phyloP scores from a whole-genome alignment of 1,140 invertebrate genomes.

The Radopholus similis region DNA sequence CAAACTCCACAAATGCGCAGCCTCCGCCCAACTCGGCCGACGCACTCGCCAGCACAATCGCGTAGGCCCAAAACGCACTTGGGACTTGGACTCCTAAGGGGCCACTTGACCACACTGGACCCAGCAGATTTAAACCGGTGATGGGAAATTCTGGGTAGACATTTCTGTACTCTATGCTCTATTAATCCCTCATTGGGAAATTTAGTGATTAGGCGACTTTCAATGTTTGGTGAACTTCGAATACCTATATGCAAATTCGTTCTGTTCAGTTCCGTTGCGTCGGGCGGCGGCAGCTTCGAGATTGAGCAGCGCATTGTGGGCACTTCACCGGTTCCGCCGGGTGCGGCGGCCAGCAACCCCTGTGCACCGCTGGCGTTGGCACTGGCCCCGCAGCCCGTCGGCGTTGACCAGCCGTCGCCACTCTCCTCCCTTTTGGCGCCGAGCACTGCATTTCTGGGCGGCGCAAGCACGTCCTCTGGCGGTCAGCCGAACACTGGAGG shows the following conservation, averaged over 20 bases:
- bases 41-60: constrained; percentile 16
- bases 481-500: no score
- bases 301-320: constrained; percentile 6
- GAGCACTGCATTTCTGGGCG: no score
- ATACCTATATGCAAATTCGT: no score
- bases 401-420: neutral
- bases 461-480: no score
- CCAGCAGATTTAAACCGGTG: no score
- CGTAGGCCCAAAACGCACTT: neutral
- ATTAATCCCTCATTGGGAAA: no score
- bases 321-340: neutral
- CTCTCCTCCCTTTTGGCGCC: no score
- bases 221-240: neutral
- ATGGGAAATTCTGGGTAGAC: no score
- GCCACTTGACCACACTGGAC: no score
- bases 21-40: neutral
- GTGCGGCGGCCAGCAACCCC: no score
- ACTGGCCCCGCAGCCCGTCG: neutral
- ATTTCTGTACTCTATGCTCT: no score
- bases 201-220: neutral
- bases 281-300: constrained; percentile 9
- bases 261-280: constrained; percentile 13
- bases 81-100: neutral
- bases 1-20: neutral
- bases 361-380: neutral